A percentile compares a stretch with the other conserved stretches of the same genome.
Conservation (phyloP, 2,113 vertebrate species). For the Alosa alosa region DNA sequence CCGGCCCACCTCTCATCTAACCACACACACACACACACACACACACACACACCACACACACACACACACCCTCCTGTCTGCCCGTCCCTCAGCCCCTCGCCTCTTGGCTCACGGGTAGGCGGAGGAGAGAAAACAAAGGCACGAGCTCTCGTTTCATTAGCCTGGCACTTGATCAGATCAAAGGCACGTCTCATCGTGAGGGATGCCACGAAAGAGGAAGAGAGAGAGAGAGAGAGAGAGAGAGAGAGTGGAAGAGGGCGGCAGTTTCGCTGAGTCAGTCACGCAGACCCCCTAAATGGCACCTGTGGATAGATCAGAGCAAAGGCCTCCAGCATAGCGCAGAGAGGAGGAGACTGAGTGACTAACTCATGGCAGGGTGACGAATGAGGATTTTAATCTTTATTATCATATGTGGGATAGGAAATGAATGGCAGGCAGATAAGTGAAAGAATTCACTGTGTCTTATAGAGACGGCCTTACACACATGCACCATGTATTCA, state of each 20-base stretch:
- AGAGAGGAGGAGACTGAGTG: not conserved
- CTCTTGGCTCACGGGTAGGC: not conserved
- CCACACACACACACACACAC: not conserved
- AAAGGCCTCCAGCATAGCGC: not conserved
- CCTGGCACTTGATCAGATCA: slow-evolving; percentile 16
- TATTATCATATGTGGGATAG: not conserved
- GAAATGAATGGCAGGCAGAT: slow-evolving; percentile 8
- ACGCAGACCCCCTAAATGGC: not conserved
- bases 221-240: not conserved
- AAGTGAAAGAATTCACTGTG: not conserved
- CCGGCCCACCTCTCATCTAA: not conserved
- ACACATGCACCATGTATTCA: not conserved
- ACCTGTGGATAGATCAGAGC: not conserved
- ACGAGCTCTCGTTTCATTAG: slow-evolving; percentile 23
- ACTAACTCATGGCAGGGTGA: not conserved
- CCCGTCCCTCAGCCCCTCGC: not conserved
- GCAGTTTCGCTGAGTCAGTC: slow-evolving; percentile 39
- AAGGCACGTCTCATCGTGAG: slow-evolving; percentile 22
- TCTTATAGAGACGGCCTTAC: not conserved
- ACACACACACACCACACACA: too few species aligned
- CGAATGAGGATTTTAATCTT: slow-evolving; percentile 1
- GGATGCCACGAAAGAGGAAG: not conserved
- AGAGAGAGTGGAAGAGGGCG: not conserved
- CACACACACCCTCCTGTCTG: not conserved
- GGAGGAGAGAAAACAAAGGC: slow-evolving; percentile 24